Evolutionary conservation across 2,113 vertebrate genomes (phyloP).

Genomic region (Castor canadensis): DNA sequence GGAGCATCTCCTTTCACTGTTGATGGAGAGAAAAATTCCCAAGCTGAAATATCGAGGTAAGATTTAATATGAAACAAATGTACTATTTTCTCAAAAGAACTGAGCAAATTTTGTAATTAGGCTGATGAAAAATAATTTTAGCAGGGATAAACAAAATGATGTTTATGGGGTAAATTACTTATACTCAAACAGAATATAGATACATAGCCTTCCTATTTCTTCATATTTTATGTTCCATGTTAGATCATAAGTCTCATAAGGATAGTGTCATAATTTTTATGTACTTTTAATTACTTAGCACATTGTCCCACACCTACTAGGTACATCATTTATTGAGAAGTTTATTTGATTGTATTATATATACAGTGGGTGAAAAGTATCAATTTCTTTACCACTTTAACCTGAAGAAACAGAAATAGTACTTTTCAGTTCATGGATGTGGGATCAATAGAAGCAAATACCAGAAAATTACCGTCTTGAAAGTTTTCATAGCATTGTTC

Average conservation of each 20-base stretch:
- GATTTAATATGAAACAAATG: conserved; percentile 1
- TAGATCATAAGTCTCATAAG: background rate
- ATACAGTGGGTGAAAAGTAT: background rate
- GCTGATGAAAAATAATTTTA: background rate
- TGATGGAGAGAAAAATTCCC: conserved; percentile 97
- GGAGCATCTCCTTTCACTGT: conserved; percentile 99
- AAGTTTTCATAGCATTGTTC: background rate
- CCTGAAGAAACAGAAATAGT: background rate
- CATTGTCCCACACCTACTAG: background rate
- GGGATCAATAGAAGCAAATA: background rate
- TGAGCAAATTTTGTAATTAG: background rate
- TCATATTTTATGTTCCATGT: background rate
- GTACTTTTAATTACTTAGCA: background rate
- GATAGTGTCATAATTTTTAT: background rate
- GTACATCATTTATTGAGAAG: background rate
- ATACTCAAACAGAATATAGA: background rate
- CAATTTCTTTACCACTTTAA: conserved; percentile 30
- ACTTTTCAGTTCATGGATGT: background rate
- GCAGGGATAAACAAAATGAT: background rate
- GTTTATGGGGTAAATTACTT: background rate
- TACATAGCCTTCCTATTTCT: background rate
- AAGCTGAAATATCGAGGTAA: conserved; percentile 98
- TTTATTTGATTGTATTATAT: background rate
- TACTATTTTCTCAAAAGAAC: conserved; percentile 42
- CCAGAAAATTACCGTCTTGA: background rate